Evolutionary conservation across 2,113 vertebrate species (phyloP).

Genomic region (Tapirus terrestris): DNA sequence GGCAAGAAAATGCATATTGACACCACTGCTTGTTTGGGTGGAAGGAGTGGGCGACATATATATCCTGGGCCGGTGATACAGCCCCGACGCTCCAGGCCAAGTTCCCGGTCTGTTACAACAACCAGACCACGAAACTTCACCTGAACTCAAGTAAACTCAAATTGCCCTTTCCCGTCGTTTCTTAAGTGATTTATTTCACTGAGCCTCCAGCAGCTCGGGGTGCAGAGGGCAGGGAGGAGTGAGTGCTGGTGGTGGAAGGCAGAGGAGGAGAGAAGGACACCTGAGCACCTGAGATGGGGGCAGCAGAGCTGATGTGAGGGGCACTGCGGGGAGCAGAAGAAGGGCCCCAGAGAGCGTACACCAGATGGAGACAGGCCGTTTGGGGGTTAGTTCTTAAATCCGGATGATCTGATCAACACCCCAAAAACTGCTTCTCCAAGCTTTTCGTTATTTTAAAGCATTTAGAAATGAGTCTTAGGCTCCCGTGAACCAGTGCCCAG

Average conservation of each 20-base stretch:
- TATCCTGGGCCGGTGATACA: rapidly evolving
- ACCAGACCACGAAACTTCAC: not conserved
- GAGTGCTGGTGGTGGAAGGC: not conserved
- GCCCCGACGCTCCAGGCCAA: not conserved
- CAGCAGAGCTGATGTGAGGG: rapidly evolving
- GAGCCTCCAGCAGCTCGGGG: not conserved
- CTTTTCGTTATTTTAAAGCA: too few species aligned
- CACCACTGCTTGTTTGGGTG: not conserved
- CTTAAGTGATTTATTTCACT: not conserved
- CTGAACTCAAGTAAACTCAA: not conserved
- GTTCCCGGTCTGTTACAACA: not conserved
- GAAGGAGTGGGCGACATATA: too few species aligned
- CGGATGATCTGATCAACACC: rapidly evolving
- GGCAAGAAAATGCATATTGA: not conserved
- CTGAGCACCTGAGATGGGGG: rapidly evolving
- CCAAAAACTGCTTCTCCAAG: not conserved
- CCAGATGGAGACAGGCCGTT: not conserved
- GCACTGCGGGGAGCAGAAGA: rapidly evolving
- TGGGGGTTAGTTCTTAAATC: too few species aligned
- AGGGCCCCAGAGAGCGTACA: rapidly evolving
- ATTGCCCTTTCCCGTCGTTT: not conserved
- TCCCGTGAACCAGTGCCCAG: rapidly evolving
- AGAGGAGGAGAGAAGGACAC: not conserved
- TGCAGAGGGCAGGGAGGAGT: too few species aligned
- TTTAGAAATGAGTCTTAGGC: not conserved